A percentile compares a stretch with the other conserved stretches of the same genome.
These are phyloP conservation scores for Rhea pennata DNA, from an alignment of 2,113 vertebrate genomes.

Conservation along the genomic window DNA sequence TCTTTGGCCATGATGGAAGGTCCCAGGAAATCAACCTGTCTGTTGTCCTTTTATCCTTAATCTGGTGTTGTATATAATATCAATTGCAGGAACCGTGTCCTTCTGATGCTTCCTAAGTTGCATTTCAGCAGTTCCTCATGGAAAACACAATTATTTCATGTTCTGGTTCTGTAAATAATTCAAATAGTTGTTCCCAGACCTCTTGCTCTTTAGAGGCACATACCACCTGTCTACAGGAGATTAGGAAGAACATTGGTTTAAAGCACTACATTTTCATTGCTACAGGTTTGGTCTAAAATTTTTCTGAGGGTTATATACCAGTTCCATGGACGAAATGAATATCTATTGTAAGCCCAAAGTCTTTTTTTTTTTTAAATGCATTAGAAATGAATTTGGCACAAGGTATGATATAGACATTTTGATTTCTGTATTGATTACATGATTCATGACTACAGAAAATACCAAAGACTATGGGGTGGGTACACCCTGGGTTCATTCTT, in stretches of 20 bases:
- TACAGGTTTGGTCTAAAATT: neutral
- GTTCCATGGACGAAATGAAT: neutral
- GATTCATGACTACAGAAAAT: neutral
- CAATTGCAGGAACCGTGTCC: neutral
- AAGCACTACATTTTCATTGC: neutral
- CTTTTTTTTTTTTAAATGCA: too few species aligned
- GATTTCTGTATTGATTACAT: too few species aligned
- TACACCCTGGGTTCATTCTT: neutral
- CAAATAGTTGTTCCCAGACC: neutral
- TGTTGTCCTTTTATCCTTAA: neutral
- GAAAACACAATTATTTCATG: neutral
- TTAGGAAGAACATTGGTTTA: neutral
- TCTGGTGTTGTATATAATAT: neutral
- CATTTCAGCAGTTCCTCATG: neutral
- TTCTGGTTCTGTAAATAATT: neutral
- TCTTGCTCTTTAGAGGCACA: neutral
- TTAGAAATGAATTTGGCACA: neutral
- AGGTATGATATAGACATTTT: neutral
- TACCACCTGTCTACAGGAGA: neutral
- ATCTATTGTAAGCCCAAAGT: too few species aligned
- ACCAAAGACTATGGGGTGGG: neutral
- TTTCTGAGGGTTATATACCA: neutral
- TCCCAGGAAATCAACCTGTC: neutral
- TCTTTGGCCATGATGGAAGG: neutral
- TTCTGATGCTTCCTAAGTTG: neutral